Base-by-base conservation (phyloP, 2,888 invertebrate species). In the Hartigia nigra region DNA sequence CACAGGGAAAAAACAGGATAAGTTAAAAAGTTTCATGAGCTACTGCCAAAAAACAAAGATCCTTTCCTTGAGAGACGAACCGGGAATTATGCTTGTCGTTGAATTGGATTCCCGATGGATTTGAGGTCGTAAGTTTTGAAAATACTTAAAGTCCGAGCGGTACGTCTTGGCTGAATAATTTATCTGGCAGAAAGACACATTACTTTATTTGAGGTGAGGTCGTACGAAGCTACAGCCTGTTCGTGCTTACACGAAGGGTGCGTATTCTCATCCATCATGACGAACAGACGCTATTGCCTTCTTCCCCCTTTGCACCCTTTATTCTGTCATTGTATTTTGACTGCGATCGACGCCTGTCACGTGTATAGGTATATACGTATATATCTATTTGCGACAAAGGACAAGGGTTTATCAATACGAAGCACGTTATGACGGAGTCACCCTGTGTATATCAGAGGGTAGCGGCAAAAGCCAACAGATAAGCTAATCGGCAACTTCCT, bases 161-260 rank as follows among this genome's bases (percentile, higher is more conserved):
- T 75, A 79, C 69, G 76, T 82, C 81, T 78, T 37, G 31, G 76
- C 36, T 70, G 76, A 81, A 81, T 79, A 81, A 82, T 82, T 82
- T 82, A 82, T 81, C 77, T 70, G 74, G 69, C 76, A 32, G 39
- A n/a, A 69, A 77, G 72, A 72, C 72, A 34, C 72, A 31, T 72
- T 72, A 31, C 70, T 70, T 31, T 72, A 70, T 70, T 72, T 31
- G 31, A 72, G 31, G 72, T 72, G 31, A 72, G 31, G 72, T 72
- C 72, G 12, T 72, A 72, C 72, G 72, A 72, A 23, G 72, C 72
- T 72, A 72, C 3, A 72, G 32, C 12, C 72, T 31, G 72, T 31
- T 34, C 31, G 34, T 14, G 72, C 12, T 72, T 31, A 32, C 34
- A 1, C 32, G 32, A 72, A 72, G 31, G 72, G 72, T 31, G 31